Conservation (phyloP, 2,113 vertebrate genomes). For the Lagopus muta region DNA sequence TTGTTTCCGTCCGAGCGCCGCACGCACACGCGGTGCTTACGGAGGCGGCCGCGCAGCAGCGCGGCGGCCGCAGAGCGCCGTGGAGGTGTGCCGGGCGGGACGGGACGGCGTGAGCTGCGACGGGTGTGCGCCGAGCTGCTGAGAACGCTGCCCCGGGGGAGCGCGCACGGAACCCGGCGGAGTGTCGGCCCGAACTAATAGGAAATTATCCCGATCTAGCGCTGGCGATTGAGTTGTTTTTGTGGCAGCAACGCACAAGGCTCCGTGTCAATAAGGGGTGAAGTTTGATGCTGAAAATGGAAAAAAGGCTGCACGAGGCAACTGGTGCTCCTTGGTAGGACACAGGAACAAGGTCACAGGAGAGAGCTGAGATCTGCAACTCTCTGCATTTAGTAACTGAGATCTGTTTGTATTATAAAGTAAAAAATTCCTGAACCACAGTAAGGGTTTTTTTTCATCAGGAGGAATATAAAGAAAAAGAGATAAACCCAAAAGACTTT, state of each 20-base stretch:
- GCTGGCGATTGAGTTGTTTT: slow-evolving; percentile 55
- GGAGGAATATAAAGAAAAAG: background rate
- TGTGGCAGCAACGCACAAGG: background rate
- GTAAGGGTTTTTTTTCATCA: background rate
- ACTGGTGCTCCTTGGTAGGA: slow-evolving; percentile 45
- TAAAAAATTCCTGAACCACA: background rate
- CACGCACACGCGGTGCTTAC: background rate
- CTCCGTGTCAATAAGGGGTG: background rate
- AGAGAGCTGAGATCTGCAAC: background rate
- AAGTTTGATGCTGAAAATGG: slow-evolving; percentile 66
- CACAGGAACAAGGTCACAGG: slow-evolving; percentile 23
- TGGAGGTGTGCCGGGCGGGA: no score
- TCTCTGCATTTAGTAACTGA: background rate
- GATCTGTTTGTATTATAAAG: background rate
- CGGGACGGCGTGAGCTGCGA: background rate
- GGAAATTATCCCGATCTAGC: slow-evolving; percentile 49
- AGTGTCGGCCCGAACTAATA: background rate
- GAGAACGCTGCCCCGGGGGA: background rate
- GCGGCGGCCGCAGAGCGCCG: no score
- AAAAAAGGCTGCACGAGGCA: slow-evolving; percentile 53
- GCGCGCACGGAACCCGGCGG: no score
- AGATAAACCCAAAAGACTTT: background rate
- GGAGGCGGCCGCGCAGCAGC: no score
- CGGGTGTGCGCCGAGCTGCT: background rate
- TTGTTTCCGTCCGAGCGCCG: background rate